phyloP scores from a whole-genome alignment of 1,140 invertebrate species.

The Heterodera schachtii region DNA sequence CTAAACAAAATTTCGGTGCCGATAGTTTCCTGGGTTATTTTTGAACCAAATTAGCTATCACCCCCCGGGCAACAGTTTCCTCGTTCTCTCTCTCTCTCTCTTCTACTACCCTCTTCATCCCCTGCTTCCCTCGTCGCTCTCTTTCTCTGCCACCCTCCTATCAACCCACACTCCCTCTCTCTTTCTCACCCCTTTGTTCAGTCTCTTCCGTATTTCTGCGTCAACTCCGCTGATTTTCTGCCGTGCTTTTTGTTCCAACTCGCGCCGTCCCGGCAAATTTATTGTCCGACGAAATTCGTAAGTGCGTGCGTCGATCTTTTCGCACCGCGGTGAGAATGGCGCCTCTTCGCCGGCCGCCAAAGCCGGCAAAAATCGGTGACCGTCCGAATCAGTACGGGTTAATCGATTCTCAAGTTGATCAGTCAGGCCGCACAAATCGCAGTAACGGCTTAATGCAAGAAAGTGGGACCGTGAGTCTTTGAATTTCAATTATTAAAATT shows the following conservation, averaged over 20 bases:
- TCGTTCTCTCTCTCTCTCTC: too few relatives aligned
- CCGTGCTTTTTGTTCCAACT: conserved; percentile 59
- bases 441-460: conserved; percentile 54
- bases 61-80: too few relatives aligned
- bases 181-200: conserved; percentile 61
- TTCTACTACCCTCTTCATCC: too few relatives aligned
- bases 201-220: conserved; percentile 61
- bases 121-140: too few relatives aligned
- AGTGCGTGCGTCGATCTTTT: conserved; percentile 53
- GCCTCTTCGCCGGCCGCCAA: conserved; percentile 56
- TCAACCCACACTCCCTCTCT: neutral
- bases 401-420: conserved; percentile 59
- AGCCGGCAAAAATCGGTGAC: conserved; percentile 56
- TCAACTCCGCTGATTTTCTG: conserved; percentile 64
- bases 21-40: too few relatives aligned
- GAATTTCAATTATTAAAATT: too few relatives aligned
- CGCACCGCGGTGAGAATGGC: conserved; percentile 55
- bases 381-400: conserved; percentile 43
- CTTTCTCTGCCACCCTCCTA: too few relatives aligned
- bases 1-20: conserved; percentile 37
- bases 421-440: conserved; percentile 57
- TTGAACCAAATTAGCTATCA: too few relatives aligned
- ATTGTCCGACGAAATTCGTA: conserved; percentile 64
- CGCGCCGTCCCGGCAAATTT: conserved; percentile 55
- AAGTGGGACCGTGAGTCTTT: too few relatives aligned